These are phyloP conservation scores for Pseudorectes ferrugineus DNA, from an alignment of 2,113 vertebrate genomes.

Conservation along the genomic window DNA sequence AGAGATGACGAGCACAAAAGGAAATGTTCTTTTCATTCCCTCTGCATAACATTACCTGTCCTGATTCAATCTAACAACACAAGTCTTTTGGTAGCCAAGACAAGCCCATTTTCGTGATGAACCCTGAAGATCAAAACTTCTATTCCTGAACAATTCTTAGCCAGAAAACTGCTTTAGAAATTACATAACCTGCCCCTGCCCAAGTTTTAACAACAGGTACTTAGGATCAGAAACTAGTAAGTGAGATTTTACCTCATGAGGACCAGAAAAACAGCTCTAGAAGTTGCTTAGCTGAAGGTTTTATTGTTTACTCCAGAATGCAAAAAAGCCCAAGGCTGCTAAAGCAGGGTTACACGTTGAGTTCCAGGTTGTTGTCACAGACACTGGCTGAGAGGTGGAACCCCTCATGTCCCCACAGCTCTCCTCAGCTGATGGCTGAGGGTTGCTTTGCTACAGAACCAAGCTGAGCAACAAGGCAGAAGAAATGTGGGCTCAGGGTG, in stretches of 20 bases:
- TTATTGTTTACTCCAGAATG: neutral
- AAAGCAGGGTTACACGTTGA: neutral
- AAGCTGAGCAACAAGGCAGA: fast-evolving
- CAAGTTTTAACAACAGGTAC: neutral
- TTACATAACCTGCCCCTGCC: neutral
- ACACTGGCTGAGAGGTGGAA: neutral
- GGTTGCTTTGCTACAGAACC: neutral
- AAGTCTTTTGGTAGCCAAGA: neutral
- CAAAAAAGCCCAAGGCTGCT: neutral
- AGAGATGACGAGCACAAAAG: neutral
- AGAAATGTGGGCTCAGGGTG: neutral
- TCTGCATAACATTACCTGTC: neutral
- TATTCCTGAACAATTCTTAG: neutral
- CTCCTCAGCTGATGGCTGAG: neutral
- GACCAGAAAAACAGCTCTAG: neutral
- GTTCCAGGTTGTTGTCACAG: neutral
- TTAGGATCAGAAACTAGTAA: neutral
- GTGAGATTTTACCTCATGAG: neutral
- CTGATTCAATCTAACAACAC: neutral
- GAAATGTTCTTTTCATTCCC: neutral
- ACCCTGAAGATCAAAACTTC: neutral
- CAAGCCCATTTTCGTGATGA: neutral
- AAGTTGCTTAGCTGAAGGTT: neutral
- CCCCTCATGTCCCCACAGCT: neutral
- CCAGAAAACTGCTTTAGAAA: neutral